These are phyloP conservation scores for Sicus ferrugineus DNA, from an alignment of 2,888 invertebrate species.

Conservation along the genomic window DNA sequence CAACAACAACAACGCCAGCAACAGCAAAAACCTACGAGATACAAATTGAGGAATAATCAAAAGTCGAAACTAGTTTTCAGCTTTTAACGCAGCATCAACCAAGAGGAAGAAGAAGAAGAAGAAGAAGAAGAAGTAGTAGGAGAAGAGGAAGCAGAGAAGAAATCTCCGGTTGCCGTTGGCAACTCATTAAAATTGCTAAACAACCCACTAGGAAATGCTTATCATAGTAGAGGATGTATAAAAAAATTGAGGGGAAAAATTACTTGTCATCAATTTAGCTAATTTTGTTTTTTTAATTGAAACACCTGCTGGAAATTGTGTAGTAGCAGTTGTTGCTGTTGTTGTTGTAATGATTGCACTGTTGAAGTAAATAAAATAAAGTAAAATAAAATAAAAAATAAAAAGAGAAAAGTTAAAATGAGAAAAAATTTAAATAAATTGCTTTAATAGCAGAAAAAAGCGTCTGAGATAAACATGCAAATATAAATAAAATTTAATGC, in stretches of 20 bases:
- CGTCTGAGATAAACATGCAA: conserved; percentile 37
- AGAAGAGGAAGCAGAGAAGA: background rate
- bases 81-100: background rate
- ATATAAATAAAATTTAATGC: conserved; percentile 23
- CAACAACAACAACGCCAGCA: background rate
- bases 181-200: conserved; percentile 20
- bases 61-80: conserved; percentile 11
- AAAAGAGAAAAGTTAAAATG: conserved; percentile 42
- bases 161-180: conserved; percentile 18
- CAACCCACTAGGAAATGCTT: conserved; percentile 16
- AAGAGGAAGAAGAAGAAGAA: background rate
- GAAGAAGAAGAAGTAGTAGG: background rate
- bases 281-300: conserved; percentile 2
- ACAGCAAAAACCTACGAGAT: background rate
- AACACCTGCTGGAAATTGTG: conserved; percentile 30
- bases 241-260: background rate
- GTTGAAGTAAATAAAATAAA: conserved; percentile 37
- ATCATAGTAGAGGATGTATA: background rate
- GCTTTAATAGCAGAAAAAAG: conserved; percentile 38
- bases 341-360: conserved; percentile 32
- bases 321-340: conserved; percentile 27
- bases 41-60: conserved; percentile 9
- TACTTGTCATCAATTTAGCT: background rate
- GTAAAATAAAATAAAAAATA: conserved; percentile 34
- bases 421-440: conserved; percentile 37